Evolutionary conservation across 2,888 invertebrate species (phyloP), one percentile per base, ranked within the genome.

Genomic region (Torymus tubicola): DNA sequence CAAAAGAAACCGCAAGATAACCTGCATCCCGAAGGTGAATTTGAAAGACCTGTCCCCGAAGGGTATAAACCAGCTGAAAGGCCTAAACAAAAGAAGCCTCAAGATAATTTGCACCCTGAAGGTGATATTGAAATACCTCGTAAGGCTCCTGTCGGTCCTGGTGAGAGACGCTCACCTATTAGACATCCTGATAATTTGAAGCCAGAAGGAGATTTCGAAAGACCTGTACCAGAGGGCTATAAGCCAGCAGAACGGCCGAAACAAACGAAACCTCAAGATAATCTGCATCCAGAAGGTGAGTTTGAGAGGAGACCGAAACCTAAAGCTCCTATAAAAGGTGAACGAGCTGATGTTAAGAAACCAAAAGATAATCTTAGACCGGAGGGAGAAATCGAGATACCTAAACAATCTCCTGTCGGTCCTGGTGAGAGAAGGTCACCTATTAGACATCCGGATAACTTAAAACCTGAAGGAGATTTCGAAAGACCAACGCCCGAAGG

Each of bases 401-500:
- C 92, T 0, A 89, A 91, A 82, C 93, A 87, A 83, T 85, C 91
- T 11, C 93, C 92, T 1, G 84, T 85, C 50, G 87, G 83, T 4
- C 85, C 88, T 76, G 90, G 85, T 86, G 93, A 94, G 85, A 91
- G 92, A 84, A 90, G 92, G 4, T 91, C 92, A 50, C 92, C 92
- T 0, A 92, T 93, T 83, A 91, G 89, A 74, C 89, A 86, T 78
- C 86, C 85, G 18, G 94, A 94, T 73, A 92, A 91, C 74, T 84
- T 90, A 0, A 83, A 81, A 21, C 88, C 91, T 1, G 91, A 91
- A 84, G 90, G 91, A 10, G 92, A 94, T 42, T 95, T 94, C 89
- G 80, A 80, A 13, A 68, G 81, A 21, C 75, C 81, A 3, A 58
- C 61, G 1, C 55, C 21, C 0, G 21, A 55, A 13, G 63, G 42